Evolutionary conservation across 2,888 invertebrate species (phyloP).

Genomic region (Melipona bicolor): DNA sequence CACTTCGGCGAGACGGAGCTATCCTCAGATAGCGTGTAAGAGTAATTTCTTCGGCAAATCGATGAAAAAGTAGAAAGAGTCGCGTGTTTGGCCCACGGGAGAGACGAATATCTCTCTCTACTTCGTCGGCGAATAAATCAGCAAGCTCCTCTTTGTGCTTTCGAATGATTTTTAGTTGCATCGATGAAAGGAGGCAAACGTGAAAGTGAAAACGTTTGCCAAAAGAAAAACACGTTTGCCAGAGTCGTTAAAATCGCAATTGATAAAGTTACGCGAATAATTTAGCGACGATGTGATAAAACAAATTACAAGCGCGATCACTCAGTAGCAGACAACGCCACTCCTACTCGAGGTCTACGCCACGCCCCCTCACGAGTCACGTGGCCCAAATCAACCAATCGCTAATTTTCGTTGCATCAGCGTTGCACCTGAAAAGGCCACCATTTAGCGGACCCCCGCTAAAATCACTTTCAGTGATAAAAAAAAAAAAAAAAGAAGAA

Average conservation of each 20-base stretch:
- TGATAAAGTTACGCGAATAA: not conserved
- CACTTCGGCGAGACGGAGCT: conserved; percentile 52
- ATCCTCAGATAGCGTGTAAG: conserved; percentile 64
- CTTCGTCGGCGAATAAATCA: conserved; percentile 33
- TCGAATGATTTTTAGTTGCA: conserved; percentile 7
- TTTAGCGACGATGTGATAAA: too few relatives aligned
- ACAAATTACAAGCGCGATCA: too few relatives aligned
- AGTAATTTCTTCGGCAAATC: conserved; percentile 65
- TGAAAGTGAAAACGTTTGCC: not conserved
- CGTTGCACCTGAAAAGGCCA: too few relatives aligned
- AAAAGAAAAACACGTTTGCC: not conserved
- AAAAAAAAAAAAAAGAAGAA: not conserved
- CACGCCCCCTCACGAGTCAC: too few relatives aligned
- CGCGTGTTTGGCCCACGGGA: conserved; percentile 1
- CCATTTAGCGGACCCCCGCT: too few relatives aligned
- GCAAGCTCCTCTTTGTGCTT: conserved; percentile 6
- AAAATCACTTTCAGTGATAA: too few relatives aligned
- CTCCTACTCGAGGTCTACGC: too few relatives aligned
- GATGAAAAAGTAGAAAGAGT: conserved; percentile 50
- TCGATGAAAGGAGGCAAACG: not conserved
- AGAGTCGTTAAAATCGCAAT: not conserved
- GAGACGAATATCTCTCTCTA: not conserved
- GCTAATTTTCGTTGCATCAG: too few relatives aligned
- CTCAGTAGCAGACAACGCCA: too few relatives aligned
- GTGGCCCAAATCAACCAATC: too few relatives aligned